Conservation (phyloP, 35 echinoderm and acorn worm genomes). For the Chiridota heheva region DNA sequence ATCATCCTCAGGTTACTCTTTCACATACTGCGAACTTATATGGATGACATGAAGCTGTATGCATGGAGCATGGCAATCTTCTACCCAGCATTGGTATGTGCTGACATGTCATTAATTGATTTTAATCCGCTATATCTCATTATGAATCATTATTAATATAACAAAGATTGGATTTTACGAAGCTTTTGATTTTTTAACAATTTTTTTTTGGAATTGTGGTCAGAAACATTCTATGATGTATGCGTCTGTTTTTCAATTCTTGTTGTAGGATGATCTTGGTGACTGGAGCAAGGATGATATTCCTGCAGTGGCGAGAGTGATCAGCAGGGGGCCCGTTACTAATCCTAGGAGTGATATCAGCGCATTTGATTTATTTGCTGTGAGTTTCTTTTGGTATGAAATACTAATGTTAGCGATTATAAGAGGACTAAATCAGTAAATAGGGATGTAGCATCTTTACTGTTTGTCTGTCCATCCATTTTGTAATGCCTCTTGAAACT, state of each 20-base stretch:
- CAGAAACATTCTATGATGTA: conserved; percentile 77
- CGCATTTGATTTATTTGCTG: conserved; percentile 84
- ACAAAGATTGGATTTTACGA: background rate
- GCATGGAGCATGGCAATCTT: conserved; percentile 95
- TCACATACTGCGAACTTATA: conserved; percentile 79
- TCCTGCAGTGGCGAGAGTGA: conserved; percentile 78
- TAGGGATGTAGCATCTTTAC: too few species aligned
- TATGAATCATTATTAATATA: background rate
- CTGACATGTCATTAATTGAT: background rate
- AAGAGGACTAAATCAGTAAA: too few species aligned
- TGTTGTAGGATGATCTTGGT: conserved; percentile 13
- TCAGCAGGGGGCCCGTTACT: conserved; percentile 73
- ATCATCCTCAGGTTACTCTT: conserved; percentile 61
- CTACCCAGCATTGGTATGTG: conserved; percentile 83
- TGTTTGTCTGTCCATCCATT: too few species aligned
- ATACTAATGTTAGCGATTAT: too few species aligned
- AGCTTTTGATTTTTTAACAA: background rate
- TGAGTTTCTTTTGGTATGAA: conserved; percentile 32
- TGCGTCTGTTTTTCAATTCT: conserved; percentile 61
- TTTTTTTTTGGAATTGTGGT: conserved; percentile 87
- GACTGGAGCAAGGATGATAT: conserved; percentile 48
- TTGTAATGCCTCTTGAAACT: background rate
- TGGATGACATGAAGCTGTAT: conserved; percentile 85
- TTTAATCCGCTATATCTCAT: background rate
- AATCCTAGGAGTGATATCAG: conserved; percentile 70